phyloP scores from a whole-genome alignment of 2,797 vertebrate species.

The Lutjanus campechanus region DNA sequence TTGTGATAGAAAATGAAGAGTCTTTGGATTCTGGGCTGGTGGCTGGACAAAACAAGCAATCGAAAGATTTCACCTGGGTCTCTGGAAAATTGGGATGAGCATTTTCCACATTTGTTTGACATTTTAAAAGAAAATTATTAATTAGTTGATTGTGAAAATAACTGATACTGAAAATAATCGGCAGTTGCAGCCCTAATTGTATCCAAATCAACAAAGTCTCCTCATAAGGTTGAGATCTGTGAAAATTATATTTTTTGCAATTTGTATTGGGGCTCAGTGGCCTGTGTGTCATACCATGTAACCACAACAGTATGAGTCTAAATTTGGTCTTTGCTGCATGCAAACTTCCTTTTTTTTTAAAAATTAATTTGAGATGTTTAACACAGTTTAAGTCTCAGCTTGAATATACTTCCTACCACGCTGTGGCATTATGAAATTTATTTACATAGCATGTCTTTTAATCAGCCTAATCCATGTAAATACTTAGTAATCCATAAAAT shows the following conservation, averaged over 20 bases:
- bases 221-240: slow-evolving; percentile 16
- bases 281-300: slow-evolving; percentile 9
- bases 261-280: not conserved
- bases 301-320: slow-evolving; percentile 10
- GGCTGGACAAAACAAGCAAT: too few species aligned
- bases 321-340: slow-evolving; percentile 12
- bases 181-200: not conserved
- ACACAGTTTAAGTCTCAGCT: not conserved
- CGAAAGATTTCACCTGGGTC: too few species aligned
- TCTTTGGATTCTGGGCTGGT: too few species aligned
- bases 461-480: not conserved
- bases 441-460: too few species aligned
- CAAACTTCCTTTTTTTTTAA: not conserved
- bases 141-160: too few species aligned
- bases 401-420: not conserved
- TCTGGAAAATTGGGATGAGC: too few species aligned
- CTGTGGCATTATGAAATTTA: too few species aligned
- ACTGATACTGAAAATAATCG: too few species aligned
- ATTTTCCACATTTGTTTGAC: too few species aligned
- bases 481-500: not conserved
- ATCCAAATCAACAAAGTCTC: slow-evolving; percentile 27
- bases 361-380: not conserved
- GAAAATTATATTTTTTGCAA: slow-evolving; percentile 17
- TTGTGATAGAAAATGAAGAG: too few species aligned
- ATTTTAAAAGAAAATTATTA: too few species aligned